Conservation (phyloP, 1,140 invertebrate species). For the Berghia stephanieae region DNA sequence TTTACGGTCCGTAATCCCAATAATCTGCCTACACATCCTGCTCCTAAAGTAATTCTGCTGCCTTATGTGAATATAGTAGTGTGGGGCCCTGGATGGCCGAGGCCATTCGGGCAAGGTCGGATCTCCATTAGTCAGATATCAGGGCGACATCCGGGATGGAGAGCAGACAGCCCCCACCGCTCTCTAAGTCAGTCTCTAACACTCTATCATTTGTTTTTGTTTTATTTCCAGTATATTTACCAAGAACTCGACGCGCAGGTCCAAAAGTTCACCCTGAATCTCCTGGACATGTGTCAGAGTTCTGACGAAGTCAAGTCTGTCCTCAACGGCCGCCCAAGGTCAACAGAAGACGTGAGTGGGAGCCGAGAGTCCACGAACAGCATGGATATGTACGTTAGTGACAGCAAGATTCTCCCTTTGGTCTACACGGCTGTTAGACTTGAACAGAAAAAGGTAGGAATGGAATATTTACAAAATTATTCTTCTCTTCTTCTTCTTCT, state of each 20-base stretch:
- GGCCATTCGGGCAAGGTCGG: too few relatives aligned
- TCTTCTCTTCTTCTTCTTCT: too few relatives aligned
- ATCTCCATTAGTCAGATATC: too few relatives aligned
- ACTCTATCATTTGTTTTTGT: neutral
- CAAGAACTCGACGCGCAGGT: constrained; percentile 81
- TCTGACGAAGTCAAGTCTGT: constrained; percentile 89
- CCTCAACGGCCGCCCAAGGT: constrained; percentile 74
- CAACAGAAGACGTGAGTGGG: neutral
- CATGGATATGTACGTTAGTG: constrained; percentile 6
- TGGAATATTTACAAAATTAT: too few relatives aligned
- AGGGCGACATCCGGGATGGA: too few relatives aligned
- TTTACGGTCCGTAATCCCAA: too few relatives aligned
- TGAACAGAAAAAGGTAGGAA: constrained; percentile 92
- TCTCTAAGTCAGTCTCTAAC: too few relatives aligned
- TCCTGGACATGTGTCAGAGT: constrained; percentile 88
- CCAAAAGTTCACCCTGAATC: constrained; percentile 83
- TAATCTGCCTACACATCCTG: too few relatives aligned
- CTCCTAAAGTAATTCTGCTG: too few relatives aligned
- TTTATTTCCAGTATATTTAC: constrained; percentile 46
- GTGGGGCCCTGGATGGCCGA: too few relatives aligned
- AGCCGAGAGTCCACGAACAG: neutral
- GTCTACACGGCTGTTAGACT: constrained; percentile 93
- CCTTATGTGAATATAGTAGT: too few relatives aligned
- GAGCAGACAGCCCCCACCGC: neutral
- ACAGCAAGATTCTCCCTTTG: constrained; percentile 69